phyloP scores from a whole-genome alignment of 2,888 invertebrate species.

The Tanypteryx hageni region DNA sequence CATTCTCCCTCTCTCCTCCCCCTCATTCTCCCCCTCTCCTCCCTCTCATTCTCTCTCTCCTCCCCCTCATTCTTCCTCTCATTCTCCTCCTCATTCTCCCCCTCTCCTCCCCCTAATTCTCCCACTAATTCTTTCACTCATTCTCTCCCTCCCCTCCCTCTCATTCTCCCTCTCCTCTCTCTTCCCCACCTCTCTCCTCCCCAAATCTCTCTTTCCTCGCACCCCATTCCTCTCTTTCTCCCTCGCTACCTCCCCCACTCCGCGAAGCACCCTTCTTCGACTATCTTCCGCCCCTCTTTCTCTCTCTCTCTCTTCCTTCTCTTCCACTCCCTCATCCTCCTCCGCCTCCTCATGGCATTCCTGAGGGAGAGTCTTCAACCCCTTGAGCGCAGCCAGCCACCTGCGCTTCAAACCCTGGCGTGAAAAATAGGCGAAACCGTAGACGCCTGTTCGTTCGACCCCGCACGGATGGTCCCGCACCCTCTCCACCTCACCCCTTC shows the following conservation, averaged over 20 bases:
- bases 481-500: background rate
- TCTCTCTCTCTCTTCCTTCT: background rate
- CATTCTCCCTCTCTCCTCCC: background rate
- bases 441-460: slow-evolving; percentile 44
- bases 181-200: background rate
- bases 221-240: background rate
- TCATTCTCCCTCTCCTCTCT: background rate
- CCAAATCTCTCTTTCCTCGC: background rate
- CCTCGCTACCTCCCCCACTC: background rate
- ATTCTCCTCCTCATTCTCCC: background rate
- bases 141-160: background rate
- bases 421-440: slow-evolving; percentile 60
- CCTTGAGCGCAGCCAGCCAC: slow-evolving; percentile 48
- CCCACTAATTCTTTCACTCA: background rate
- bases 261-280: background rate
- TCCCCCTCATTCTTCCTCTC: background rate
- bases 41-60: background rate
- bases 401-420: slow-evolving; percentile 38
- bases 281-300: background rate
- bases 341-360: slow-evolving; percentile 15
- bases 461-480: background rate
- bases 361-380: background rate
- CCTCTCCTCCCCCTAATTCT: background rate
- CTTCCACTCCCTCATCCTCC: background rate
- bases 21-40: background rate